These are phyloP conservation scores for Rhinichthys osculus DNA, from an alignment of 2,797 vertebrate species.

Conservation along the genomic window DNA sequence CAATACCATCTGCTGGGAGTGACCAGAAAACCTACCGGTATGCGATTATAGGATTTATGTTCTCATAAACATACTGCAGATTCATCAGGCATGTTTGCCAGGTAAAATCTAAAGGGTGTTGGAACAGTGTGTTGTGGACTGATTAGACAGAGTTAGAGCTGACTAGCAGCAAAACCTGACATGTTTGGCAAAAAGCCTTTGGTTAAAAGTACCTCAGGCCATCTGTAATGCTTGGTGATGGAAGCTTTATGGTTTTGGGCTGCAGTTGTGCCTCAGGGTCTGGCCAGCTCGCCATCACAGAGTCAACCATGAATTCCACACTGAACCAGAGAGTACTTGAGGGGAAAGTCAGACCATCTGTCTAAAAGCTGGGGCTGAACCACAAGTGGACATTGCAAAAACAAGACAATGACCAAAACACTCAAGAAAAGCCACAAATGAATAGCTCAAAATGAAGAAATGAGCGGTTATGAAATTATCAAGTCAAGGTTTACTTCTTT, in stretches of 20 bases:
- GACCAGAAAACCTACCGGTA: not conserved
- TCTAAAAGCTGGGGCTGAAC: constrained; percentile 44
- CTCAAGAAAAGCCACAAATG: constrained; percentile 45
- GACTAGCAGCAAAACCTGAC: not conserved
- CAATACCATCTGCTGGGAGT: not conserved
- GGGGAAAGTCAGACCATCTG: constrained; percentile 45
- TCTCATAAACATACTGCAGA: not conserved
- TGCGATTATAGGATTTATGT: not conserved
- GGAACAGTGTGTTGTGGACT: not conserved
- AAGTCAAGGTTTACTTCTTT: not conserved
- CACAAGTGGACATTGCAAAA: constrained; percentile 42
- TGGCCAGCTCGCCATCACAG: not conserved
- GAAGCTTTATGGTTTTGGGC: constrained; percentile 6
- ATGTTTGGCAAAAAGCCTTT: constrained; percentile 1
- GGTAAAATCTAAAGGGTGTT: not conserved
- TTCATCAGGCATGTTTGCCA: not conserved
- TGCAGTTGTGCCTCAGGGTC: constrained; percentile 1
- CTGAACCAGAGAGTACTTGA: constrained; percentile 30
- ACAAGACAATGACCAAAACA: constrained; percentile 29
- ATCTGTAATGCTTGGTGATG: constrained; percentile 18
- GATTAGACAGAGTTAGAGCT: not conserved
- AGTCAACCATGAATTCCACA: constrained; percentile 24
- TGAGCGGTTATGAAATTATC: not conserved
- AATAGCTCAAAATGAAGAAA: not conserved
- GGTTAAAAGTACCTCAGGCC: not conserved